These are phyloP conservation scores for Rhineura floridana DNA, from an alignment of 2,113 vertebrate genomes.

Conservation along the genomic window DNA sequence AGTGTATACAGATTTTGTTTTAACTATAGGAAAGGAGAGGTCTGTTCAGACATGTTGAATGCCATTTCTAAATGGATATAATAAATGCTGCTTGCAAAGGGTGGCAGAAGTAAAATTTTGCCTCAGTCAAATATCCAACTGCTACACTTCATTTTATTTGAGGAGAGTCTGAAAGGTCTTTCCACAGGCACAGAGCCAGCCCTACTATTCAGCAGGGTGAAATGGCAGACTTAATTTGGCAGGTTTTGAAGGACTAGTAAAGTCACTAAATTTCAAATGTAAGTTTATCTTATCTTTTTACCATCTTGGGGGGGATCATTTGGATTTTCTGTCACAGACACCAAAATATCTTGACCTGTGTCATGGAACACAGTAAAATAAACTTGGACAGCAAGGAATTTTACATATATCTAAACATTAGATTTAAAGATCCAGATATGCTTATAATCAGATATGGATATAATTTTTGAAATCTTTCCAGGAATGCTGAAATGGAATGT, in stretches of 20 bases:
- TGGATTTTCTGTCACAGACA: neutral
- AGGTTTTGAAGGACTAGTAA: neutral
- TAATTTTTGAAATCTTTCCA: neutral
- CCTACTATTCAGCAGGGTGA: neutral
- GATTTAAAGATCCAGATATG: neutral
- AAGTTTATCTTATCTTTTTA: neutral
- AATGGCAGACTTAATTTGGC: neutral
- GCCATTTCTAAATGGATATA: constrained; percentile 10
- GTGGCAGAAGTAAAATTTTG: neutral
- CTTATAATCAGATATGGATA: neutral
- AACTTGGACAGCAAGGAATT: neutral
- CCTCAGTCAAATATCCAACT: neutral
- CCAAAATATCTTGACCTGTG: neutral
- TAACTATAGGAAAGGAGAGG: constrained; percentile 14
- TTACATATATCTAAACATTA: neutral
- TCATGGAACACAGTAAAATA: too few relatives aligned
- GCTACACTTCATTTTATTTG: neutral
- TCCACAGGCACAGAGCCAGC: neutral
- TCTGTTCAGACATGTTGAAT: constrained; percentile 2
- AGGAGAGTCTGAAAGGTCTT: neutral
- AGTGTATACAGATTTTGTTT: constrained; percentile 9
- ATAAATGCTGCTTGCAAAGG: neutral
- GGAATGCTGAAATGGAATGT: neutral
- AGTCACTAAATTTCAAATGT: neutral
- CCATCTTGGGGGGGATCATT: neutral